Evolutionary conservation across 2,888 invertebrate species (phyloP), one percentile per base, ranked within the genome.

Genomic region (Frankliniella fusca): DNA sequence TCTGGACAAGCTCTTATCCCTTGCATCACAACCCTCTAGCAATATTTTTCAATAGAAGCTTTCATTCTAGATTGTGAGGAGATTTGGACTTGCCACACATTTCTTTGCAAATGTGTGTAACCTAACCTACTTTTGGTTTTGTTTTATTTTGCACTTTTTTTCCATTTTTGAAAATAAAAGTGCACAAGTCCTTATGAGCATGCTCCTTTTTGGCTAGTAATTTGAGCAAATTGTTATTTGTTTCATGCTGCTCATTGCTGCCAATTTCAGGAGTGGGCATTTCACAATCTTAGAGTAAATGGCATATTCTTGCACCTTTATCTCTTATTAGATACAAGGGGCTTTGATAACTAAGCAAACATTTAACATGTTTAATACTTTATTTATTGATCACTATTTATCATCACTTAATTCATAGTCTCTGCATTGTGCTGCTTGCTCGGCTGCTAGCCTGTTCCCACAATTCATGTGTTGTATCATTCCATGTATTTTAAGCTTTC

Each of bases 341-440:
- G 61, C 18, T 61, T 61, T 18, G 61, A 15, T 18, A 15, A 61
- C 18, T n/a, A n/a, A n/a, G 61, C 61, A 8, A 18, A 61, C 61
- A 61, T 7, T 20, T 15, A 15, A 61, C n/a, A 54, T 61, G 38
- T 3, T 38, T 38, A 38, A 3, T 38, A 38, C 2, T 38, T 38
- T 3, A 38, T 38, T 50, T 83, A 85, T 8, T 84, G 86, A 0
- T 38, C 38, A 87, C 86, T 9, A 38, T 38, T 38, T 2, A 38
- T 38, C 2, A 38, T 38, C 38, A n/a, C n/a, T n/a, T 38, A 38
- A 38, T 38, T 38, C 38, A 38, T 3, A 38, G 38, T 38, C 38
- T 38, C 38, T 5, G 2, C 38, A 38, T 2, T 38, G 38, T 38
- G 5, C 38, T 38, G 38, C 38, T 38, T 3, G 38, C 38, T 5